Base-by-base conservation (phyloP, 2,113 vertebrate species). In the Morphnarchus princeps region DNA sequence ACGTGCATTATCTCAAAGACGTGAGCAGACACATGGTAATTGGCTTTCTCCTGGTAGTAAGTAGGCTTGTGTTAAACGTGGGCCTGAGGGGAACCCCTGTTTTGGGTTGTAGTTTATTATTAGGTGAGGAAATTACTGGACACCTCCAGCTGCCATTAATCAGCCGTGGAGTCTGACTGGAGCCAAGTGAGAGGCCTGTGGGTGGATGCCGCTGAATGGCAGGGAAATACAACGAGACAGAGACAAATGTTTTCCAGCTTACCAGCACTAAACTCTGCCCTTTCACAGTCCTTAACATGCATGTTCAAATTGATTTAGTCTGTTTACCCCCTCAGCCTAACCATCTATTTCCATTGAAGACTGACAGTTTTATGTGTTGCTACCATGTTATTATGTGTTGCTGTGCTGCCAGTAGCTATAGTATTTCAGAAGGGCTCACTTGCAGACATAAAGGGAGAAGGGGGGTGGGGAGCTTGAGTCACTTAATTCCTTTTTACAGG, bases 121-220 rank as follows among this genome's bases (percentile, higher is more conserved):
- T 98, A 99, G 98, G 98, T 98, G 98, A 98, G 98, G 98, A 98
- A 99, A 98, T 98, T 98, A 97, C 96, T 97, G 98, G 99, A 99
- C 99, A 99, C 98, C 98, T 99, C 98, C 98, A 98, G 98, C 98
- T 98, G 99, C 98, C 98, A 98, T 99, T 99, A 98, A 99, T 99
- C 98, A 99, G 98, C 98, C 96, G 15, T 98, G 98, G 99, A 99
- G 98, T 91, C 98, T 95, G 98, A 95, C 98, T 98, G 99, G 99
- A 99, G 99, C 98, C 98, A 98, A 98, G 92, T 52, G 94, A 98
- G 98, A 98, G 98, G 98, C 98, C 97, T 96, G 98, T 98, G 97
- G 97, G 97, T 97, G 97, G 97, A 97, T 97, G 97, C 96, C 93
- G 95, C 97, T 97, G 98, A 90, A 96, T 95, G 96, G 97, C 93